Percentiles rank a stretch among this genome's conserved stretches.
These are phyloP conservation scores for Myripristis murdjan DNA, from an alignment of 2,797 vertebrate genomes.

Conservation along the genomic window DNA sequence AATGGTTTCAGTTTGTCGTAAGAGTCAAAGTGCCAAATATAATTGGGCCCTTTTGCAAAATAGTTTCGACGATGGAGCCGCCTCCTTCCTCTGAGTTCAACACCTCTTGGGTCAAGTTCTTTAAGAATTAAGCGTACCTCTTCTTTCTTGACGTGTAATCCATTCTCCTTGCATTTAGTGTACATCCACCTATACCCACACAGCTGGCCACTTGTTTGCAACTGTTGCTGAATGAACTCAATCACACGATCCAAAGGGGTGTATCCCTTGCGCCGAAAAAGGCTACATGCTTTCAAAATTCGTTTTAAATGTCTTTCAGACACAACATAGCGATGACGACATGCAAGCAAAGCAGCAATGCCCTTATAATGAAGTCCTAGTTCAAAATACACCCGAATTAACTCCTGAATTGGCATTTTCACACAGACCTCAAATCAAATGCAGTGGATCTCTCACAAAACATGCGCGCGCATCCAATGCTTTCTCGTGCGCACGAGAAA, in stretches of 20 bases:
- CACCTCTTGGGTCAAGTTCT: slow-evolving; percentile 3
- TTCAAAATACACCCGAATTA: slow-evolving; percentile 15
- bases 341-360: slow-evolving; percentile 8
- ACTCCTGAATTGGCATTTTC: slow-evolving; percentile 17
- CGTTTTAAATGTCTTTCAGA: slow-evolving; percentile 8
- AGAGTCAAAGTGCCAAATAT: slow-evolving; percentile 27
- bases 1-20: slow-evolving; percentile 37
- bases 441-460: too few relatives aligned
- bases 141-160: slow-evolving; percentile 11
- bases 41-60: slow-evolving; percentile 22
- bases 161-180: background rate
- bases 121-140: background rate
- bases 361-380: slow-evolving; percentile 21
- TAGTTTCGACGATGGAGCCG: slow-evolving; percentile 9
- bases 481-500: too few relatives aligned
- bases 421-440: too few relatives aligned
- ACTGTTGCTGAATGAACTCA: slow-evolving; percentile 7
- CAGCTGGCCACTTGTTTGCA: slow-evolving; percentile 13
- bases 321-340: background rate
- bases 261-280: slow-evolving; percentile 2
- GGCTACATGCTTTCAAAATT: slow-evolving; percentile 9
- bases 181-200: background rate
- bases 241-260: background rate
- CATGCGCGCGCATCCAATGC: too few relatives aligned
- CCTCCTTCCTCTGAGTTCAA: slow-evolving; percentile 5